These are phyloP conservation scores for Cantharis flavilabris DNA, from an alignment of 2,888 invertebrate genomes.

Conservation along the genomic window DNA sequence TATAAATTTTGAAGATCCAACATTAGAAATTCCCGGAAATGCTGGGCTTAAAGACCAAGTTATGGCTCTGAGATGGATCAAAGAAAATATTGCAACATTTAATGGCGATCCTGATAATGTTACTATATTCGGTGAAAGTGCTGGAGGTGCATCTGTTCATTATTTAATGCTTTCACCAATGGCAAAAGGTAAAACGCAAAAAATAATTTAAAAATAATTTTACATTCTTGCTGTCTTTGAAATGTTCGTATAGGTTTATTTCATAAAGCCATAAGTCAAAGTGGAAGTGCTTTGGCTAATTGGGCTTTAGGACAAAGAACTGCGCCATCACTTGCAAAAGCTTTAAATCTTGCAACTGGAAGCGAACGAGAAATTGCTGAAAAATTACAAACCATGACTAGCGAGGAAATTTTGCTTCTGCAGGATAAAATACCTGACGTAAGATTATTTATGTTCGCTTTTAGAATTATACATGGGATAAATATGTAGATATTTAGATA, in stretches of 20 bases:
- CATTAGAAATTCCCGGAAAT: constrained; percentile 54
- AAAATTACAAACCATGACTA: constrained; percentile 7
- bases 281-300: constrained; percentile 39
- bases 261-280: constrained; percentile 42
- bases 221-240: too few relatives aligned
- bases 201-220: not conserved
- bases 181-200: not conserved
- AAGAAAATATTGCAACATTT: constrained; percentile 53
- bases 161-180: constrained; percentile 51
- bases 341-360: not conserved
- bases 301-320: constrained; percentile 33
- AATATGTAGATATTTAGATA: too few relatives aligned
- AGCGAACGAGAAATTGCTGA: constrained; percentile 9
- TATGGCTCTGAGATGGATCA: constrained; percentile 3
- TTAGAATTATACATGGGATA: too few relatives aligned
- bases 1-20: constrained; percentile 50
- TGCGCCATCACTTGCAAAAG: constrained; percentile 10
- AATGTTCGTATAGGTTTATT: not conserved
- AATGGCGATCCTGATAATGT: constrained; percentile 55
- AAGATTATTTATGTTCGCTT: not conserved
- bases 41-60: constrained; percentile 45
- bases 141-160: constrained; percentile 3
- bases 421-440: constrained; percentile 9
- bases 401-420: not conserved
- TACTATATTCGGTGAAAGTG: constrained; percentile 55